Evolutionary conservation across 2,888 invertebrate species (phyloP).

Genomic region (Scaptodrosophila latifasciaeformis): DNA sequence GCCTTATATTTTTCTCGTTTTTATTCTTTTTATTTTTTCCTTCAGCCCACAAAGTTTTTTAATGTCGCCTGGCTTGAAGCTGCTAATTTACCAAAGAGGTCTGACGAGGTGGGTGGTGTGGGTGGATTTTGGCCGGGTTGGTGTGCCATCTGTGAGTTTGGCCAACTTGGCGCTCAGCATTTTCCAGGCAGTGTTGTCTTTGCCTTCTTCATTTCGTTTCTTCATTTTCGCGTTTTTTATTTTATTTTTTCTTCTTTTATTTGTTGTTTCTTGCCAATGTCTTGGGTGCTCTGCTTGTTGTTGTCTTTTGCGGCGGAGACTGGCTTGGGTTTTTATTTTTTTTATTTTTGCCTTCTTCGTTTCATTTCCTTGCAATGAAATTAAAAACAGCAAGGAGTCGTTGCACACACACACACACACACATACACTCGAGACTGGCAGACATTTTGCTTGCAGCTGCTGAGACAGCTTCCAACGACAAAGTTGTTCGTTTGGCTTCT

Average conservation of each 20-base stretch:
- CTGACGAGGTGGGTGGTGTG: neutral
- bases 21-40: slow-evolving; percentile 36
- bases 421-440: slow-evolving; percentile 28
- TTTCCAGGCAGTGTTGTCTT: slow-evolving; percentile 56
- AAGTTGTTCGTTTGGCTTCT: slow-evolving; percentile 26
- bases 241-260: slow-evolving; percentile 10
- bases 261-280: slow-evolving; percentile 16
- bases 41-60: slow-evolving; percentile 41
- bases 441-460: slow-evolving; percentile 12
- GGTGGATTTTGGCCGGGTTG: neutral
- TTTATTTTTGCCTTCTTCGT: neutral
- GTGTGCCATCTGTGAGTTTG: neutral
- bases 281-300: neutral
- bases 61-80: slow-evolving; percentile 50
- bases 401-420: slow-evolving; percentile 33
- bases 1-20: slow-evolving; percentile 11
- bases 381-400: slow-evolving; percentile 70
- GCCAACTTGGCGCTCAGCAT: slow-evolving; percentile 54
- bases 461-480: slow-evolving; percentile 11
- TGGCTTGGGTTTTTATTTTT: neutral
- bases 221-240: slow-evolving; percentile 44
- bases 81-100: slow-evolving; percentile 42
- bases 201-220: slow-evolving; percentile 52
- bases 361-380: slow-evolving; percentile 68
- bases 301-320: neutral